phyloP scores from a whole-genome alignment of 2,797 vertebrate genomes.

The Holocentrus rufus region DNA sequence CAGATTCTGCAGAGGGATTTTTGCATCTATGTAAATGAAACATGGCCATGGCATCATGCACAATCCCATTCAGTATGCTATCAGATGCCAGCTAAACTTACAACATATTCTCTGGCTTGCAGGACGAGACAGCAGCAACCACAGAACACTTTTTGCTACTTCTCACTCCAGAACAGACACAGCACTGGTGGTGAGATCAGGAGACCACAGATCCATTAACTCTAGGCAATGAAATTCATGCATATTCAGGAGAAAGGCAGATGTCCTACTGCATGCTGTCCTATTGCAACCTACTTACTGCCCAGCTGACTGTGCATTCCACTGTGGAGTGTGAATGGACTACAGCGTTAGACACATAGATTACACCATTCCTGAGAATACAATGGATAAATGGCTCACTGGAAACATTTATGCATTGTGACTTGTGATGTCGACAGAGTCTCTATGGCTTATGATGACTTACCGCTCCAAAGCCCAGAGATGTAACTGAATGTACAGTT shows the following conservation, averaged over 20 bases:
- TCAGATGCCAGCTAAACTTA: conserved; percentile 12
- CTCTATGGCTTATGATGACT: conserved; percentile 7
- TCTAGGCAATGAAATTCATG: conserved; percentile 49
- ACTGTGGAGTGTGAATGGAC: background rate
- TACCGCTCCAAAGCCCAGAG: conserved; percentile 9
- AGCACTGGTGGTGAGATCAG: background rate
- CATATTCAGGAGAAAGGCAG: conserved; percentile 44
- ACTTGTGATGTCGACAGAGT: conserved; percentile 20
- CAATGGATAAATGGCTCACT: conserved; percentile 19
- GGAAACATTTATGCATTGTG: conserved; percentile 16
- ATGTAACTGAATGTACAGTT: conserved; percentile 9
- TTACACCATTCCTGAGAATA: conserved; percentile 4
- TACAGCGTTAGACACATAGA: conserved; percentile 17
- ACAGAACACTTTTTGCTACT: conserved; percentile 10
- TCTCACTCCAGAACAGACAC: conserved; percentile 5
- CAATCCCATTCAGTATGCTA: background rate
- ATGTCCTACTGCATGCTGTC: conserved; percentile 2
- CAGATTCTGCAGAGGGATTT: conserved; percentile 3
- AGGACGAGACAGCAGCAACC: conserved; percentile 19
- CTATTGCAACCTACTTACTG: conserved; percentile 39
- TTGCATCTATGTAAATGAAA: conserved; percentile 16
- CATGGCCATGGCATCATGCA: background rate
- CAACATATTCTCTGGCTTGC: conserved; percentile 1
- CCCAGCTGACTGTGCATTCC: conserved; percentile 14
- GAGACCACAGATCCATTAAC: conserved; percentile 10